These are phyloP conservation scores for Wasmannia auropunctata DNA, from an alignment of 1,140 invertebrate species.

Conservation along the genomic window DNA sequence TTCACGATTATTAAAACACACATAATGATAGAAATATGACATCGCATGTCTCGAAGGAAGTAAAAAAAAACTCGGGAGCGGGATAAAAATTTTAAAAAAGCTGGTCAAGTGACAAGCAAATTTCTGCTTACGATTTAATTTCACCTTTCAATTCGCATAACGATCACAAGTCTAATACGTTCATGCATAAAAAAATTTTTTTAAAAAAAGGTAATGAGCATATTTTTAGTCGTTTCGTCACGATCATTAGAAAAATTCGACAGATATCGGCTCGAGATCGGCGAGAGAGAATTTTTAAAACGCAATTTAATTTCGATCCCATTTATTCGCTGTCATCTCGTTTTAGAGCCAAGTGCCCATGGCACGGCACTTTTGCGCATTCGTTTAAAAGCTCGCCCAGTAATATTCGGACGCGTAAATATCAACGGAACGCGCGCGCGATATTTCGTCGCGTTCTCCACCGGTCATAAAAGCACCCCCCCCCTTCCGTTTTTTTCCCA, in stretches of 20 bases:
- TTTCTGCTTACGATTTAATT: neutral
- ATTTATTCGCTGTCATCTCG: neutral
- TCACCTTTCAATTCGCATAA: neutral
- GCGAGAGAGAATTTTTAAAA: neutral
- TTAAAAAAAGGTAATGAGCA: neutral
- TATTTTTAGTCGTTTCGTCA: neutral
- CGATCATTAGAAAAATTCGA: neutral
- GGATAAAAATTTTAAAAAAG: neutral
- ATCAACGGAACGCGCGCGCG: neutral
- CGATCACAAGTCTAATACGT: neutral
- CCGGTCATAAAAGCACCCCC: slow-evolving; percentile 32
- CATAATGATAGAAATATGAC: neutral
- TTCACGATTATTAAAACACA: neutral
- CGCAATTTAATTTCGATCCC: neutral
- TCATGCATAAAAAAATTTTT: neutral
- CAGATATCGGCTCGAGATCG: neutral
- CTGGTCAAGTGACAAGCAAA: neutral
- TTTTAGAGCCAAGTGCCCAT: neutral
- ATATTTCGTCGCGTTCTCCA: slow-evolving; percentile 31
- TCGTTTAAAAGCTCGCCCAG: slow-evolving; percentile 20
- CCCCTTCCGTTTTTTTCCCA: slow-evolving; percentile 44
- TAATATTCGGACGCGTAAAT: slow-evolving; percentile 26
- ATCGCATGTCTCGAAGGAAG: neutral
- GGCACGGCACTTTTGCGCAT: neutral
- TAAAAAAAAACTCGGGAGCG: neutral